Evolutionary conservation across 2,888 invertebrate species (phyloP).

Genomic region (Dryomyza anilis): DNA sequence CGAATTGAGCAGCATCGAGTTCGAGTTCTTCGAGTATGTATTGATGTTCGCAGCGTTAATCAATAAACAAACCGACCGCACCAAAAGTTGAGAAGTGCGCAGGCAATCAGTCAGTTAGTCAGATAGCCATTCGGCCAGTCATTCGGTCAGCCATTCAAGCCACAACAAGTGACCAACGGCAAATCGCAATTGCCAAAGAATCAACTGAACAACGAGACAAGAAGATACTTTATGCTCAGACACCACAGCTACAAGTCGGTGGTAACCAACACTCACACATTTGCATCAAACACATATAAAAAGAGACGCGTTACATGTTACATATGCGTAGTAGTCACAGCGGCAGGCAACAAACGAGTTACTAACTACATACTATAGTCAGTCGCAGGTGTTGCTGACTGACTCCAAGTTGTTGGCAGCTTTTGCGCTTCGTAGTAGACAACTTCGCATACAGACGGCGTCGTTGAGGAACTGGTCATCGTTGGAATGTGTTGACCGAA

Average conservation of each 20-base stretch:
- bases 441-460: no score
- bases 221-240: not conserved
- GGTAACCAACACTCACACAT: not conserved
- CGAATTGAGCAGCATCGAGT: not conserved
- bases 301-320: no score
- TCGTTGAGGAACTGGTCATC: no score
- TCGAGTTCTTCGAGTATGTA: not conserved
- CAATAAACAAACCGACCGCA: conserved; percentile 10
- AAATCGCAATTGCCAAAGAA: conserved; percentile 6
- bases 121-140: not conserved
- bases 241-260: not conserved
- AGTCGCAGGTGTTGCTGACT: no score
- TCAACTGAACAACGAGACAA: not conserved
- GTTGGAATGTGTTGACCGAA: no score
- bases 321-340: not conserved
- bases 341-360: no score
- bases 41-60: not conserved
- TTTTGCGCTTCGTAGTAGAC: no score
- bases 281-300: not conserved
- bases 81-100: conserved; percentile 4
- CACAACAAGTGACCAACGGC: not conserved
- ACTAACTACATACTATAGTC: no score
- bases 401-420: no score
- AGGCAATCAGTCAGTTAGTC: not conserved
- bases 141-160: not conserved